These are phyloP conservation scores for Nixonia krombeini DNA, from an alignment of 1,140 invertebrate species.

Conservation along the genomic window DNA sequence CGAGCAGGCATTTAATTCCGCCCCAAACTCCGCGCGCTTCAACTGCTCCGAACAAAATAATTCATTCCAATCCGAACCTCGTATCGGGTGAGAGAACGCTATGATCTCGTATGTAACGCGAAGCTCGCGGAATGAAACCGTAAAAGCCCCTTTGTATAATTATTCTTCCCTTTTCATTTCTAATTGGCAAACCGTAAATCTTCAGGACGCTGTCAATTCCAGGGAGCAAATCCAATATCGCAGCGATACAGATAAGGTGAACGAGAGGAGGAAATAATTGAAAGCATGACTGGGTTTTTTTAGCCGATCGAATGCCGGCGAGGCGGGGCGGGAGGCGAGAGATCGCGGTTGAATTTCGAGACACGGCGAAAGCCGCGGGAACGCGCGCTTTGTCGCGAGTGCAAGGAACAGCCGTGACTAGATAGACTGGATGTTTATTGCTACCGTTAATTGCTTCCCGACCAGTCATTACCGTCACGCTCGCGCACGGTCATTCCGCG, in stretches of 20 bases:
- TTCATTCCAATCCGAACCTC: too few relatives aligned
- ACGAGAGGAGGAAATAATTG: neutral
- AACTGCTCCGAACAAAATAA: too few relatives aligned
- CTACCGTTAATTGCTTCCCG: conserved; percentile 20
- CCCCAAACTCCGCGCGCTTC: too few relatives aligned
- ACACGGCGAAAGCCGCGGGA: neutral
- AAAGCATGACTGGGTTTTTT: neutral
- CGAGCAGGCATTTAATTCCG: too few relatives aligned
- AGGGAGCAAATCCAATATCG: too few relatives aligned
- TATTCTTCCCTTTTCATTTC: too few relatives aligned
- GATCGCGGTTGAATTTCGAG: conserved; percentile 1
- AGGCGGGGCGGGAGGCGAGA: neutral
- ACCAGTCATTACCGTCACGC: conserved; percentile 18
- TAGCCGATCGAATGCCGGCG: neutral
- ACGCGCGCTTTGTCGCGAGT: neutral
- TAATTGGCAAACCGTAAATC: too few relatives aligned
- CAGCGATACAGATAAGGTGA: neutral
- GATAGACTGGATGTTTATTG: conserved; percentile 17
- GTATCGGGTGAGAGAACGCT: too few relatives aligned
- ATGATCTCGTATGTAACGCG: too few relatives aligned
- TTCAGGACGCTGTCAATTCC: too few relatives aligned
- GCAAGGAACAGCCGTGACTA: conserved; percentile 2
- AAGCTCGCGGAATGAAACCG: too few relatives aligned
- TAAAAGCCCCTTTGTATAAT: too few relatives aligned
- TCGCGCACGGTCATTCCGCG: conserved; percentile 15